A percentile compares a stretch with the other conserved stretches of the same genome.
Conservation (phyloP, 1,140 invertebrate genomes). For the Saccostrea echinata region DNA sequence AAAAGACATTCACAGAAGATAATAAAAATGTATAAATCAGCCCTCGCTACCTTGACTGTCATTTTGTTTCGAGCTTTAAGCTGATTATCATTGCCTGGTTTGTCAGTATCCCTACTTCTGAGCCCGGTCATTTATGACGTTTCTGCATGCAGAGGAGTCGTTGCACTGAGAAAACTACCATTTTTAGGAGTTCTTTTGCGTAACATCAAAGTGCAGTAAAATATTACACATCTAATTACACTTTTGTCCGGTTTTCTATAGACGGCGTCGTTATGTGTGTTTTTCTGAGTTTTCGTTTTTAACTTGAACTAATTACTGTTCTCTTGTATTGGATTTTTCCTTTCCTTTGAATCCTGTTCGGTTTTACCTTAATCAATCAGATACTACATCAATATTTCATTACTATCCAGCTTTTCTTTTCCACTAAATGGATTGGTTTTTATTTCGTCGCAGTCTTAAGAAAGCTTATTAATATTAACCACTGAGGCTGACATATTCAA, state of each 20-base stretch:
- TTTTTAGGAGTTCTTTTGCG: background rate
- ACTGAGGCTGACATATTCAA: background rate
- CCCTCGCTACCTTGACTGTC: background rate
- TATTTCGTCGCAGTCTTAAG: background rate
- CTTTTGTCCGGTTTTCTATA: background rate
- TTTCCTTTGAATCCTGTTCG: background rate
- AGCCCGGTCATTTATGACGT: background rate
- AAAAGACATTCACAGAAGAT: background rate
- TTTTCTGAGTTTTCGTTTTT: background rate
- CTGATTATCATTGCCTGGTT: background rate
- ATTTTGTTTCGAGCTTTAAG: background rate
- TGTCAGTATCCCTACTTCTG: background rate
- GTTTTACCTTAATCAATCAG: conserved; percentile 22
- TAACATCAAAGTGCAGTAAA: background rate
- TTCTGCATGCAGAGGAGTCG: background rate
- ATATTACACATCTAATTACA: background rate
- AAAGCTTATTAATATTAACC: background rate
- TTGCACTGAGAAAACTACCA: background rate
- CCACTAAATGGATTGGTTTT: background rate
- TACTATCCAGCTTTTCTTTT: background rate
- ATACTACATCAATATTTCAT: conserved; percentile 1
- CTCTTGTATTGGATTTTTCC: background rate
- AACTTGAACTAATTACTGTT: background rate
- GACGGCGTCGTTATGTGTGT: background rate
- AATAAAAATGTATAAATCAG: background rate